Conservation (phyloP, 2,797 vertebrate genomes). For the Fistularia tabacaria region DNA sequence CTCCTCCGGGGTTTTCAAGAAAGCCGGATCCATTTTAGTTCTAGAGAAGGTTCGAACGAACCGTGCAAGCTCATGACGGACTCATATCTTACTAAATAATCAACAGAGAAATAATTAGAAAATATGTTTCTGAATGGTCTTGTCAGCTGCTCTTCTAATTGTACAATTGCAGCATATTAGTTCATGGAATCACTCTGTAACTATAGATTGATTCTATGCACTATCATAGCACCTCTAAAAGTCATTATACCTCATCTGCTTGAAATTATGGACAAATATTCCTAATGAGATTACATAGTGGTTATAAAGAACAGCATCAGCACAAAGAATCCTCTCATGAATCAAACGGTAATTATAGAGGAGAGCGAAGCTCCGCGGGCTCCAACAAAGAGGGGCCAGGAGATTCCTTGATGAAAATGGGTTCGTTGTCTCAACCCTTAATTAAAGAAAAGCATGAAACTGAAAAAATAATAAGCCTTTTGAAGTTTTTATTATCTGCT, state of each 20-base stretch:
- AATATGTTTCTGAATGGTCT: no score
- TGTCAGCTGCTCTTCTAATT: background rate
- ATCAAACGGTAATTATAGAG: conserved; percentile 54
- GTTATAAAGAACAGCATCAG: conserved; percentile 21
- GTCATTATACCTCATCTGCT: conserved; percentile 19
- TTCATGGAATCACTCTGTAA: conserved; percentile 1
- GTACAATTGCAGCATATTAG: background rate
- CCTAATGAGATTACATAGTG: conserved; percentile 50
- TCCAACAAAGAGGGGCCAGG: conserved; percentile 34
- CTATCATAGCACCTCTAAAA: background rate
- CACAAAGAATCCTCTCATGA: conserved; percentile 60
- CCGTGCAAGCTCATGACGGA: no score
- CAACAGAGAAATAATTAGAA: no score
- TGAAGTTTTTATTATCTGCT: no score
- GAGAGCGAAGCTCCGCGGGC: conserved; percentile 30
- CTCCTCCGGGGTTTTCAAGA: conserved; percentile 15
- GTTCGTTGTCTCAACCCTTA: conserved; percentile 34
- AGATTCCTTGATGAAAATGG: conserved; percentile 45
- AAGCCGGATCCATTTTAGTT: conserved; percentile 13
- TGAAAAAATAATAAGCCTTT: conserved; percentile 1
- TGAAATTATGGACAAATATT: conserved; percentile 42
- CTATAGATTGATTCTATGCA: background rate
- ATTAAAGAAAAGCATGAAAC: conserved; percentile 33
- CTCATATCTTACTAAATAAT: no score
- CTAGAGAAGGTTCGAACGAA: no score